Conservation (phyloP, 2,113 vertebrate genomes). For the Ciconia boyciana region DNA sequence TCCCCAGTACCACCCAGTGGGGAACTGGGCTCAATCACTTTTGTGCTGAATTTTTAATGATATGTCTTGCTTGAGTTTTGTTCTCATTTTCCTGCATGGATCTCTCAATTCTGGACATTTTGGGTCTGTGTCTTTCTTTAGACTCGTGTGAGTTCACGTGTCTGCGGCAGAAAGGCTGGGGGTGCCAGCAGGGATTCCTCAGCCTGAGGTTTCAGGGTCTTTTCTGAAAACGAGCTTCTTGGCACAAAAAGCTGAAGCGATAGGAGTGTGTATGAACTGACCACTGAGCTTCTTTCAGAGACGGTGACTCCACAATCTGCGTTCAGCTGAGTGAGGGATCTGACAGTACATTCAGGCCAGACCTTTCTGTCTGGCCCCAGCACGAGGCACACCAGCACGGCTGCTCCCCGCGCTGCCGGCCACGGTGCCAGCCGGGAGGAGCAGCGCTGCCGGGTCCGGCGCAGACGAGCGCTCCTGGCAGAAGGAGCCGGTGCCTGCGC, state of each 20-base stretch:
- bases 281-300: background rate
- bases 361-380: background rate
- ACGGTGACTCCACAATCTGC: background rate
- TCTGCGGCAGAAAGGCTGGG: accelerated
- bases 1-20: background rate
- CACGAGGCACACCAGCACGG: no score
- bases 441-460: no score
- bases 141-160: background rate
- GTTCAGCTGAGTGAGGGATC: background rate
- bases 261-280: background rate
- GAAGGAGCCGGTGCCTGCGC: no score
- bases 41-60: background rate
- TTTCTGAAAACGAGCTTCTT: background rate
- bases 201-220: background rate
- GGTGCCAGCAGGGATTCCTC: no score
- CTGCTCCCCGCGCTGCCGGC: background rate
- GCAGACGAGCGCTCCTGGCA: background rate
- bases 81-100: background rate
- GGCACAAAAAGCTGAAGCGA: background rate
- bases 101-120: background rate
- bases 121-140: background rate
- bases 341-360: accelerated
- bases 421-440: background rate
- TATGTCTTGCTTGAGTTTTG: background rate
- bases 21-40: background rate